Percentiles rank a stretch among this genome's conserved stretches.
Evolutionary conservation across 2,888 invertebrate species (phyloP).

Genomic region (Asteroscopus sphinx): DNA sequence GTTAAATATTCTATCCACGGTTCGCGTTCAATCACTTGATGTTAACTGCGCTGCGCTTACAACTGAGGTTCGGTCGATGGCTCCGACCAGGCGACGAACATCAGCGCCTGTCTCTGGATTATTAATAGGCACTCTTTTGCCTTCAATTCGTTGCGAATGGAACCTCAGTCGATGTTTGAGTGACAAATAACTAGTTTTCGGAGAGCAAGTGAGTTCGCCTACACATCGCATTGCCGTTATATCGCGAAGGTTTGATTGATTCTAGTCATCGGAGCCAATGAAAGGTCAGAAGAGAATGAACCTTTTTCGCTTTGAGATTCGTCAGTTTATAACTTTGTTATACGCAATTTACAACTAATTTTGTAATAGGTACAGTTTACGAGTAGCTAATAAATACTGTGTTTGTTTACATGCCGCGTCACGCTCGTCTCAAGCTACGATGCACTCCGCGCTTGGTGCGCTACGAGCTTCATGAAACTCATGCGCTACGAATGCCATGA

Average conservation of each 20-base stretch:
- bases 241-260: neutral
- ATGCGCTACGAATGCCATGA: too few relatives aligned
- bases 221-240: neutral
- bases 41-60: neutral
- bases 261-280: neutral
- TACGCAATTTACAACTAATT: neutral
- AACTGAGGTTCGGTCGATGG: neutral
- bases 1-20: constrained; percentile 35
- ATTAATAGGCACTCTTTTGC: neutral
- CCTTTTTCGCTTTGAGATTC: neutral
- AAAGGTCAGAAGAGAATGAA: constrained; percentile 12
- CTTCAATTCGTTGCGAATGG: neutral
- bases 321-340: too few relatives aligned
- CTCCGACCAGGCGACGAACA: neutral
- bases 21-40: constrained; percentile 5
- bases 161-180: neutral
- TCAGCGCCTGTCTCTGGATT: neutral
- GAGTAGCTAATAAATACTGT: too few relatives aligned
- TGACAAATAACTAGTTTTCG: neutral
- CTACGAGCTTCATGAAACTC: too few relatives aligned
- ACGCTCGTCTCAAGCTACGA: too few relatives aligned
- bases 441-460: too few relatives aligned
- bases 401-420: too few relatives aligned
- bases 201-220: neutral
- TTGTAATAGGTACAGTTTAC: too few relatives aligned